These are phyloP conservation scores for Mastigias papua DNA, from an alignment of 30 jellyfish, hydroid and myxozoan genomes.

Conservation along the genomic window DNA sequence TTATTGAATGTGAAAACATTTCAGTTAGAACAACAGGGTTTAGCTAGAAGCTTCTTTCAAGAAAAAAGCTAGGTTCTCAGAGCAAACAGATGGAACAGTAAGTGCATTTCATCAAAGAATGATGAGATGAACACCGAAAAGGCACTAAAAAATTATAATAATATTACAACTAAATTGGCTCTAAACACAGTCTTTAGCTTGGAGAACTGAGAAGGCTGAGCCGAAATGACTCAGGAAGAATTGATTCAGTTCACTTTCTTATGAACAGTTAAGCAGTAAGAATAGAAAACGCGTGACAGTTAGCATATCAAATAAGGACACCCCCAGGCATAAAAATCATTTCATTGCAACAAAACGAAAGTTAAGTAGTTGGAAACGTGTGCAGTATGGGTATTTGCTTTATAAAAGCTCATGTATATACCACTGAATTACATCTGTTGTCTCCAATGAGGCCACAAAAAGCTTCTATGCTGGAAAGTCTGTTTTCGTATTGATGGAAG, in stretches of 20 bases:
- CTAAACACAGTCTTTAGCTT: no score
- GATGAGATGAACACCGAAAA: no score
- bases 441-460: constrained; percentile 5
- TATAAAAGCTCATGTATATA: background rate
- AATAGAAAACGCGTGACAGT: background rate
- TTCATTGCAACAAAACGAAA: background rate
- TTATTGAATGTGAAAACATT: no score
- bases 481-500: background rate
- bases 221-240: background rate
- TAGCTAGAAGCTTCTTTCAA: no score
- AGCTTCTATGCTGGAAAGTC: constrained; percentile 10
- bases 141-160: no score
- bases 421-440: constrained; percentile 19
- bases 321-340: background rate
- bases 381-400: background rate
- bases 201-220: no score
- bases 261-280: background rate
- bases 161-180: no score
- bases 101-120: no score
- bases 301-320: background rate
- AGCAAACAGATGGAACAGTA: no score
- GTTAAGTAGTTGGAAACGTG: background rate
- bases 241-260: background rate
- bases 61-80: no score
- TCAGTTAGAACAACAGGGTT: no score